Conservation (phyloP, 2,113 vertebrate species). For the Odontophorus gujanensis region DNA sequence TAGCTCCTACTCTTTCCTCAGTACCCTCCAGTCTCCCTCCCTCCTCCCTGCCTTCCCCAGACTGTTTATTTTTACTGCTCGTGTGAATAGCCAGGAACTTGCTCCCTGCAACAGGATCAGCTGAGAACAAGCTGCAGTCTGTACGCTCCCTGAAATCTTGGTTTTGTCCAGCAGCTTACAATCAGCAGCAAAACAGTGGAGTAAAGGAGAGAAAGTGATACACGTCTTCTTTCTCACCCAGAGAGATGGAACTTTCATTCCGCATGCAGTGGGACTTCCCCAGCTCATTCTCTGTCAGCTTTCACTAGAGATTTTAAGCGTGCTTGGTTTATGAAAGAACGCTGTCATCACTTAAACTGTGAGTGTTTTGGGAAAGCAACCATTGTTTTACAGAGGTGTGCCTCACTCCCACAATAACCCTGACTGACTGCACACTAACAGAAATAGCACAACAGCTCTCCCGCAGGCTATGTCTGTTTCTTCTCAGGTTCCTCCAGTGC, state of each 20-base stretch:
- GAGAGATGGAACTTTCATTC: slow-evolving; percentile 30
- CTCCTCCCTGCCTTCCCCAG: slow-evolving; percentile 55
- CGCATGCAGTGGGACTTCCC: background rate
- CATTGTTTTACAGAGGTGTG: accelerated
- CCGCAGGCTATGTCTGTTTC: accelerated
- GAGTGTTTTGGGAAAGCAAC: background rate
- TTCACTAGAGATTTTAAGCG: slow-evolving; percentile 16
- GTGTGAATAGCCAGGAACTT: slow-evolving; percentile 71
- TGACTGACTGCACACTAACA: background rate
- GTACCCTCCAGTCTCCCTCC: slow-evolving; percentile 43
- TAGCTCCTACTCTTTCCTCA: slow-evolving; percentile 64
- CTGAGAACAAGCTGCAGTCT: slow-evolving; percentile 72
- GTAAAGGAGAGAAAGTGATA: slow-evolving; percentile 52
- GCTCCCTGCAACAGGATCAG: slow-evolving; percentile 67
- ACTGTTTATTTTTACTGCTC: slow-evolving; percentile 75
- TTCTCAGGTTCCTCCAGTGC: background rate
- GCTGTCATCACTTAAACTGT: background rate
- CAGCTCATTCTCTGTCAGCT: background rate
- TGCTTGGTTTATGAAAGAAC: background rate
- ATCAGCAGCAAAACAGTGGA: slow-evolving; percentile 44
- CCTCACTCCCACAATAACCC: background rate
- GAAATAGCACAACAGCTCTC: background rate
- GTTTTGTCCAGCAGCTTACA: slow-evolving; percentile 56
- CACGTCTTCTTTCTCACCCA: background rate
- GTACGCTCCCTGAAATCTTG: slow-evolving; percentile 54